Evolutionary conservation across 2,113 vertebrate genomes (phyloP).

Genomic region (Excalfactoria chinensis): DNA sequence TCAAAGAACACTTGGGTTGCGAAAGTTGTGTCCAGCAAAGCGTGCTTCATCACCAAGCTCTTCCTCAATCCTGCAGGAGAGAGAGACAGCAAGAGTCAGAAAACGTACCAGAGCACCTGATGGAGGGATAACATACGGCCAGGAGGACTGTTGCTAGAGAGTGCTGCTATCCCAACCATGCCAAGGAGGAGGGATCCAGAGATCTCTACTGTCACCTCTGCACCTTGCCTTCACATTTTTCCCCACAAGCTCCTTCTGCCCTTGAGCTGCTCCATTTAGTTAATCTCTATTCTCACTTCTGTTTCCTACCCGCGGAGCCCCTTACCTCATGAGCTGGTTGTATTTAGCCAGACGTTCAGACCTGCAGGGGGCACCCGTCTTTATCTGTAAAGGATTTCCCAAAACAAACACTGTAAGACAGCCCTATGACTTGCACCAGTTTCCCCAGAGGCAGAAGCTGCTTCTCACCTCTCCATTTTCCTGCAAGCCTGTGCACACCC

Average conservation of each 20-base stretch:
- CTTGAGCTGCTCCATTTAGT: not conserved
- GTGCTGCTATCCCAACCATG: not conserved
- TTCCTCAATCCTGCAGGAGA: conserved; percentile 88
- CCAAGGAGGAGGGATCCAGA: not conserved
- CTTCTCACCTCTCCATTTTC: not conserved
- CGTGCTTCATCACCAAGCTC: conserved; percentile 91
- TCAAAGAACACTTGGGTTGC: conserved; percentile 92
- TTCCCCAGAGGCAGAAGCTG: not conserved
- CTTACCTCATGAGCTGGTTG: conserved; percentile 96
- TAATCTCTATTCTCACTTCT: not conserved
- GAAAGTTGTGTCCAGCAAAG: conserved; percentile 93
- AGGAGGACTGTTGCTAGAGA: not conserved
- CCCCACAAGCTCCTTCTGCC: not conserved
- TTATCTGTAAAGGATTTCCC: conserved; percentile 84
- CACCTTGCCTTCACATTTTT: not conserved
- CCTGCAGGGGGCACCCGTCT: conserved; percentile 93
- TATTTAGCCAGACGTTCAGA: conserved; percentile 95
- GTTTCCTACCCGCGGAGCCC: not conserved
- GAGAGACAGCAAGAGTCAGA: not conserved
- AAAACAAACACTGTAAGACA: conserved; percentile 29
- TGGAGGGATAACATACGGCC: not conserved
- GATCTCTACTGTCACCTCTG: not conserved
- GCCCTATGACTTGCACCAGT: not conserved
- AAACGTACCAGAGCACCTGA: rapidly evolving
- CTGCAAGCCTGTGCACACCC: not conserved